These are phyloP conservation scores for Emydoidea blandingii DNA, from an alignment of 2,797 vertebrate genomes.

Conservation along the genomic window DNA sequence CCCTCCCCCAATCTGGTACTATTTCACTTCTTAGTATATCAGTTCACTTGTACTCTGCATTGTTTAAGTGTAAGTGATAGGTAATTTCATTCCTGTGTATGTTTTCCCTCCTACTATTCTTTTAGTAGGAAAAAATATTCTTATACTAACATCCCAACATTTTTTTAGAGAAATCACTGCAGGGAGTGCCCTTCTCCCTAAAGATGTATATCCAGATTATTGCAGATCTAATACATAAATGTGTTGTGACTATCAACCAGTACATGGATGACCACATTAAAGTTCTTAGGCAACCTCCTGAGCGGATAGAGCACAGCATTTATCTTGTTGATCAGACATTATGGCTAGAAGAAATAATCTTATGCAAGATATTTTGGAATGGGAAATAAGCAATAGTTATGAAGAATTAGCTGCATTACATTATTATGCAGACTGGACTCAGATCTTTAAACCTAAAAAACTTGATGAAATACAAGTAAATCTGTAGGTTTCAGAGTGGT, in stretches of 20 bases:
- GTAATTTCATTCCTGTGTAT: background rate
- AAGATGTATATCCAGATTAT: background rate
- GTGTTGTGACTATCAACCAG: background rate
- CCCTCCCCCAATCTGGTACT: background rate
- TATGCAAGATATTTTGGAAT: conserved; percentile 9
- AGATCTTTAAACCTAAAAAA: background rate
- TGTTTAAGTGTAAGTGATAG: background rate
- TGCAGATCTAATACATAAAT: background rate
- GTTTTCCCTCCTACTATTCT: background rate
- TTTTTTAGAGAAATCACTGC: background rate
- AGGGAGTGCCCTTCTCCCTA: background rate
- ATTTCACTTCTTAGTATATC: background rate
- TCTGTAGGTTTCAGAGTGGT: background rate
- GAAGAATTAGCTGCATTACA: background rate
- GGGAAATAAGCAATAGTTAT: background rate
- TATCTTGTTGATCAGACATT: background rate
- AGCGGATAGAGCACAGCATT: background rate
- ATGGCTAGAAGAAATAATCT: background rate
- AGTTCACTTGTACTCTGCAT: background rate
- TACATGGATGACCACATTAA: background rate
- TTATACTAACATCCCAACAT: background rate
- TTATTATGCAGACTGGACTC: background rate
- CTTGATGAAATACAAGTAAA: background rate
- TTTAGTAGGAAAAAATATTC: conserved; percentile 13
- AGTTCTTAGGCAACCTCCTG: conserved; percentile 11